phyloP scores from a whole-genome alignment of 2,113 vertebrate genomes.

The Athene cunicularia region DNA sequence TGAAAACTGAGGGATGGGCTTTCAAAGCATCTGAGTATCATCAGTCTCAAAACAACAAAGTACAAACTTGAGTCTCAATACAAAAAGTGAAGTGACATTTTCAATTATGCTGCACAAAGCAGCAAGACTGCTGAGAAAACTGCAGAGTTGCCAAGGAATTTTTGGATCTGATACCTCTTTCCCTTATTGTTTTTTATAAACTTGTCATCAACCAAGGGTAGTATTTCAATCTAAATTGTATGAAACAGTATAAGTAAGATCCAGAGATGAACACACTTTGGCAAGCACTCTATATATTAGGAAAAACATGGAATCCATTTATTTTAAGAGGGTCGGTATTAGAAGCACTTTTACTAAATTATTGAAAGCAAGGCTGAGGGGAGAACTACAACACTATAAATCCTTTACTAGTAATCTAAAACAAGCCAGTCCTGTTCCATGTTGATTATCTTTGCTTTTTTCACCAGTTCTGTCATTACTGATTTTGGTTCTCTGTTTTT shows the following conservation, averaged over 20 bases:
- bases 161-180: conserved; percentile 3
- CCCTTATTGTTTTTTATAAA: neutral
- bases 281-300: neutral
- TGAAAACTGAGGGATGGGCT: neutral
- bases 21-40: neutral
- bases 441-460: neutral
- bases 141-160: conserved; percentile 18
- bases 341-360: neutral
- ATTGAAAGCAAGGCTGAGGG: neutral
- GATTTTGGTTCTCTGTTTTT: neutral
- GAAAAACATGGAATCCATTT: neutral
- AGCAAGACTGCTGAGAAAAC: conserved; percentile 24
- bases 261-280: neutral
- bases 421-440: neutral
- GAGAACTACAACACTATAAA: neutral
- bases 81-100: conserved; percentile 17
- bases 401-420: neutral
- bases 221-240: neutral
- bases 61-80: neutral
- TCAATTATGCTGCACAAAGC: neutral
- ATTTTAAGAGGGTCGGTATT: neutral
- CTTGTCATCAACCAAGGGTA: neutral
- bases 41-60: neutral
- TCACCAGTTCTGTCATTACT: neutral
- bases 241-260: neutral